A percentile compares a stretch with the other conserved stretches of the same genome.
Conservation (phyloP, 2,113 vertebrate species). For the Solea solea region DNA sequence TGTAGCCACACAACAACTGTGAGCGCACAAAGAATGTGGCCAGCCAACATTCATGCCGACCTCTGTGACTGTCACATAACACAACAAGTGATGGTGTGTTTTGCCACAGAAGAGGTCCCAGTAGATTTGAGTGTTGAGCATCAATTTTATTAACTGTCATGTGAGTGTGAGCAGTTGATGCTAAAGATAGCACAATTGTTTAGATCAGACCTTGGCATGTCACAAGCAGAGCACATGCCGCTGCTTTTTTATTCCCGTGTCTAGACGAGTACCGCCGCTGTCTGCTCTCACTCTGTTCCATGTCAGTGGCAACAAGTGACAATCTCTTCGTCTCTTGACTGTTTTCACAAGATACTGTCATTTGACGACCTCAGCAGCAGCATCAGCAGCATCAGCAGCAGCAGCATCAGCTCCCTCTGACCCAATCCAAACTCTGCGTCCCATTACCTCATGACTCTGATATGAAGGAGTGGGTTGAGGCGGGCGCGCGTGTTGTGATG, state of each 20-base stretch:
- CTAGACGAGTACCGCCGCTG: conserved; percentile 3
- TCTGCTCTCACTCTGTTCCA: conserved; percentile 5
- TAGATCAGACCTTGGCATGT: conserved; percentile 23
- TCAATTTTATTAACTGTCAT: conserved; percentile 34
- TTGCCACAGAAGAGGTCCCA: not conserved
- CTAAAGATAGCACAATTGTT: conserved; percentile 66
- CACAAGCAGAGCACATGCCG: too few species aligned
- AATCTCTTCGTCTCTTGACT: conserved; percentile 1
- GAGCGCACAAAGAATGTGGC: conserved; percentile 15
- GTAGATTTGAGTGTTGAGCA: conserved; percentile 5
- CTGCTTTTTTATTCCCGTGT: conserved; percentile 39
- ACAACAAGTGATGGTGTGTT: too few species aligned
- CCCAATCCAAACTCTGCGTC: conserved; percentile 25
- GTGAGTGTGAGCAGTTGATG: conserved; percentile 49
- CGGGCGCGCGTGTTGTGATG: conserved; percentile 52
- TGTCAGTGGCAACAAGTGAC: conserved; percentile 41
- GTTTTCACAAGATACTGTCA: conserved; percentile 51
- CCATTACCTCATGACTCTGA: conserved; percentile 61
- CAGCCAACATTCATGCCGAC: not conserved
- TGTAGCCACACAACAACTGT: not conserved
- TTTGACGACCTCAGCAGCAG: conserved; percentile 59
- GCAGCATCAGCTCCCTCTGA: not conserved
- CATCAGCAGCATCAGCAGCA: too few species aligned
- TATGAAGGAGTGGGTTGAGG: conserved; percentile 55
- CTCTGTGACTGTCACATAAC: too few species aligned